Evolutionary conservation across 2,888 invertebrate genomes (phyloP), one percentile per base, ranked within the genome.

Genomic region (Neoascia interrupta): DNA sequence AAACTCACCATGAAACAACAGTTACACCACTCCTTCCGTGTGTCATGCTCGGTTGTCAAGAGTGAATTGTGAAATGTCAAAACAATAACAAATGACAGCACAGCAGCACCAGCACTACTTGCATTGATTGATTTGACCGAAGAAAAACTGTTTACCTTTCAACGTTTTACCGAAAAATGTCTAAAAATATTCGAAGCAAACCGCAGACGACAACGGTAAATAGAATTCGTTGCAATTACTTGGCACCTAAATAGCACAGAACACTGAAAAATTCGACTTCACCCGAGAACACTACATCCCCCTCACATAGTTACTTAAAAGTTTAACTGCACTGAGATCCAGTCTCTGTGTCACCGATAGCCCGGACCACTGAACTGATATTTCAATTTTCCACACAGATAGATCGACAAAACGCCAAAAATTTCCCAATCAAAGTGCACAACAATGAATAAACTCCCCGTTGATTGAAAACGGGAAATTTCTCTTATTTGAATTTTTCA

Each of bases 81-180:
- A 79, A 79, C 72, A 79, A 66, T 64, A 79, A 79, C 76, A 70
- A 70, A 45, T 54, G 63, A 51, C 53, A 53, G 3, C n/a, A n/a
- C n/a, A n/a, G n/a, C n/a, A n/a, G n/a, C n/a, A n/a, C 45, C 19
- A 58, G 47, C 49, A 54, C 6, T 36, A 64, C 31, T 47, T 15
- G 11, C 66, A 72, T 79, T 60, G 79, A 72, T 79, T 76, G 58
- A 58, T 58, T 53, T 34, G 47, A 19, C 18, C 23, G 18, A 51
- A 60, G 2, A 47, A 45, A 54, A 53, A n/a, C 16, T 6, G 2
- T 43, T 23, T 15, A n/a, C 18, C 19, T 37, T n/a, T 13, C 2
- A 10, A 6, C 21, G 6, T 10, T 53, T 10, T 34, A 3, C 15
- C 18, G 28, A 8, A 70, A 60, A 69, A 79, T 79, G 79, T 79